phyloP scores from a whole-genome alignment of 2,797 vertebrate species.

The Alca torda region DNA sequence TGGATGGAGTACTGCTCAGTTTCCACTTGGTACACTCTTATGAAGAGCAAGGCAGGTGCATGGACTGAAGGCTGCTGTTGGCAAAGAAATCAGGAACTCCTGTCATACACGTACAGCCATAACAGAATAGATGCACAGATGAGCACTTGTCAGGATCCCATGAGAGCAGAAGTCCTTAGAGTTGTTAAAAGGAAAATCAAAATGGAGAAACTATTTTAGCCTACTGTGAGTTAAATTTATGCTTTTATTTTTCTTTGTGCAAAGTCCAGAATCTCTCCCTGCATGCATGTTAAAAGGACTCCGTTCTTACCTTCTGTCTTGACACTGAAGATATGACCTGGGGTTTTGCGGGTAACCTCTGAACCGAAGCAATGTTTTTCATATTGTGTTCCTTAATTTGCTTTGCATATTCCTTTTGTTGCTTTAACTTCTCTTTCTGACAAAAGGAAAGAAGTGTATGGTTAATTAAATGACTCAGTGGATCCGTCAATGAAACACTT shows the following conservation, averaged over 20 bases:
- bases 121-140: background rate
- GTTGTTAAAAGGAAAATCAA: background rate
- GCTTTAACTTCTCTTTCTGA: constrained; percentile 87
- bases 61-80: background rate
- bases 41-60: background rate
- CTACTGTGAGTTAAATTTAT: background rate
- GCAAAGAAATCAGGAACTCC: background rate
- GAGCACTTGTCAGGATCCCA: background rate
- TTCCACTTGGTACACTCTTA: background rate
- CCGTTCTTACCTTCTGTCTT: constrained; percentile 83
- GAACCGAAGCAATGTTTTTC: constrained; percentile 73
- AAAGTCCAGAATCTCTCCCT: background rate
- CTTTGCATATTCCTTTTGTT: constrained; percentile 88
- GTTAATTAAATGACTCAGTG: background rate
- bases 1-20: background rate
- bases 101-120: background rate
- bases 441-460: background rate
- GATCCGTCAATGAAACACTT: background rate
- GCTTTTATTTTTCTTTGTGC: background rate
- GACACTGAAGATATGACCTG: constrained; percentile 54
- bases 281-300: background rate
- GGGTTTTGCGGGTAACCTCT: constrained; percentile 70
- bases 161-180: background rate
- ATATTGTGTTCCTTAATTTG: constrained; percentile 86
- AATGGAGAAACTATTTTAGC: background rate